Percentiles rank a stretch among this genome's conserved stretches.
These are phyloP conservation scores for Crossoptilon crossoptilon DNA, from an alignment of 2,797 vertebrate genomes.

Conservation along the genomic window DNA sequence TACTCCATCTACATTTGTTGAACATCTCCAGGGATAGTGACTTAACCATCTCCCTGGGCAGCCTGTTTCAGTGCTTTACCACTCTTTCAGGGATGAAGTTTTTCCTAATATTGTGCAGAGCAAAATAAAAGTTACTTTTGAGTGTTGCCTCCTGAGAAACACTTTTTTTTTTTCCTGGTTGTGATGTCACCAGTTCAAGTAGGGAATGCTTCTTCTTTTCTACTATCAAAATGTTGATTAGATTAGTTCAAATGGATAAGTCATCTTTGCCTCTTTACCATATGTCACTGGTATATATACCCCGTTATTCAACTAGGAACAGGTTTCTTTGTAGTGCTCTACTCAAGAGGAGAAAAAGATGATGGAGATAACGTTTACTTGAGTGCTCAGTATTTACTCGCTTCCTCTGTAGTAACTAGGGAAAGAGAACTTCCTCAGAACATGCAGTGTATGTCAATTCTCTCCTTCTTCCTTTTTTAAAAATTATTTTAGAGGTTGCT, in stretches of 20 bases:
- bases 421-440: neutral
- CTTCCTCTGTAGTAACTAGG: neutral
- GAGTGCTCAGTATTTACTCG: neutral
- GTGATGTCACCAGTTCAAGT: neutral
- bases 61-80: no score
- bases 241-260: accelerated
- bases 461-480: neutral
- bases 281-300: neutral
- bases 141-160: neutral
- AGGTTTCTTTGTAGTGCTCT: neutral
- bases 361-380: neutral
- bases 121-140: neutral
- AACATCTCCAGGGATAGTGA: no score
- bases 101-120: neutral
- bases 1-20: no score
- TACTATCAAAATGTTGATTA: neutral
- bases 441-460: neutral
- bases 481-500: neutral
- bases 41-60: no score
- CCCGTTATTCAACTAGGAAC: neutral
- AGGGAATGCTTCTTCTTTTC: neutral
- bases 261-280: neutral
- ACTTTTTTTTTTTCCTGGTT: neutral
- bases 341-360: neutral
- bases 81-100: no score